A percentile compares a stretch with the other conserved stretches of the same genome.
These are phyloP conservation scores for Ophioninae sp. DNA, from an alignment of 2,888 invertebrate species.

Conservation along the genomic window DNA sequence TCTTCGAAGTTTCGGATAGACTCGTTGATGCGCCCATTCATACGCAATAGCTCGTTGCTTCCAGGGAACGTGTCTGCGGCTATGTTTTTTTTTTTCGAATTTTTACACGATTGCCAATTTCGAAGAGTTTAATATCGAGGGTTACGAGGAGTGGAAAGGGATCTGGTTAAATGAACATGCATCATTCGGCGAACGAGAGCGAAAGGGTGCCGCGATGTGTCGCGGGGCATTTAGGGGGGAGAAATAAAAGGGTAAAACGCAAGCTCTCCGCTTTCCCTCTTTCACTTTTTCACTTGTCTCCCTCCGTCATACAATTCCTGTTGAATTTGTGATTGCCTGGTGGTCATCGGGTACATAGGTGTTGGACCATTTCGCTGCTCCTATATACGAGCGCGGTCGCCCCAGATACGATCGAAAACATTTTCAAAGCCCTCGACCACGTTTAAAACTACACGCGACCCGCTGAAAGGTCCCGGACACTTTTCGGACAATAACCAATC, in stretches of 20 bases:
- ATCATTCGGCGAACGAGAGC: conserved; percentile 39
- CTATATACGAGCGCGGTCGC: conserved; percentile 9
- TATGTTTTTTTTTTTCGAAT: conserved; percentile 35
- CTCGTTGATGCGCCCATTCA: not conserved
- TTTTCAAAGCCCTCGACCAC: conserved; percentile 53
- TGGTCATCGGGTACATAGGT: conserved; percentile 28
- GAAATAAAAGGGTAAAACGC: conserved; percentile 51
- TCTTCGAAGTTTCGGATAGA: not conserved
- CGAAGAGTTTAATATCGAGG: conserved; percentile 16
- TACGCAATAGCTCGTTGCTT: conserved; percentile 21
- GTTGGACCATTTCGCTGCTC: conserved; percentile 51
- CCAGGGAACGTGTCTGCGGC: conserved; percentile 34
- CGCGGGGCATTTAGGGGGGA: conserved; percentile 22
- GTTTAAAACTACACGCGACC: conserved; percentile 48
- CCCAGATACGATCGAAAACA: conserved; percentile 59
- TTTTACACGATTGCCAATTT: conserved; percentile 29
- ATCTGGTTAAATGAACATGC: conserved; percentile 43
- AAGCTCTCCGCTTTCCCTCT: conserved; percentile 15
- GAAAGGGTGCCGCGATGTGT: conserved; percentile 38
- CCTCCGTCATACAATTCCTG: conserved; percentile 40
- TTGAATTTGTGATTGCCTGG: conserved; percentile 49
- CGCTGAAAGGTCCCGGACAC: conserved; percentile 54
- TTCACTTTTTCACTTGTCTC: conserved; percentile 24
- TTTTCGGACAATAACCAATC: conserved; percentile 63
- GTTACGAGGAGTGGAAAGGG: not conserved